Conservation (phyloP, 1,140 invertebrate species). For the Caerostris darwini region DNA sequence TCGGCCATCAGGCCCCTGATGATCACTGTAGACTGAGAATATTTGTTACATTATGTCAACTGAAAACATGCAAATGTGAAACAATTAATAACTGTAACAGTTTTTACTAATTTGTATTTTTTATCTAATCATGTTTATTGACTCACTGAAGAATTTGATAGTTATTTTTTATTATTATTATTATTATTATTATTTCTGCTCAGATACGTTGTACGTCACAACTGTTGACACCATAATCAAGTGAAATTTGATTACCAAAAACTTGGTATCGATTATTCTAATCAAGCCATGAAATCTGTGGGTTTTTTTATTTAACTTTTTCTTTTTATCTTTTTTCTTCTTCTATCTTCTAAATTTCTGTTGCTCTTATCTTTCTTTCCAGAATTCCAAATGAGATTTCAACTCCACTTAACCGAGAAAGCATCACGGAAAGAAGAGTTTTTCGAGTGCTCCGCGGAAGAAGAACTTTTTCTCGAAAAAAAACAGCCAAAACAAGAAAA, state of each 20-base stretch:
- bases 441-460: not conserved
- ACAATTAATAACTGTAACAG: too few relatives aligned
- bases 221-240: not conserved
- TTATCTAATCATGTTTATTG: too few relatives aligned
- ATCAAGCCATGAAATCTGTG: conserved; percentile 45
- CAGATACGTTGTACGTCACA: too few relatives aligned
- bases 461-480: not conserved
- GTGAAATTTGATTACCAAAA: conserved; percentile 2
- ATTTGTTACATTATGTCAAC: too few relatives aligned
- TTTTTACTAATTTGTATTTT: too few relatives aligned
- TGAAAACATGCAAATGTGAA: too few relatives aligned
- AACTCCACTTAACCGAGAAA: conserved; percentile 8
- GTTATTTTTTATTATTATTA: too few relatives aligned
- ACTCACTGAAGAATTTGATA: too few relatives aligned
- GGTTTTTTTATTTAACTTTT: not conserved
- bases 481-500: too few relatives aligned
- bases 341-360: not conserved
- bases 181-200: not conserved
- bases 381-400: conserved; percentile 48
- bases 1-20: too few relatives aligned
- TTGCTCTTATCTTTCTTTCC: not conserved
- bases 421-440: not conserved
- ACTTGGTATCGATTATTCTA: conserved; percentile 65
- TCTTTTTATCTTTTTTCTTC: not conserved
- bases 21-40: too few relatives aligned